Conservation (phyloP, 2,113 vertebrate species). For the Electrona antarctica region DNA sequence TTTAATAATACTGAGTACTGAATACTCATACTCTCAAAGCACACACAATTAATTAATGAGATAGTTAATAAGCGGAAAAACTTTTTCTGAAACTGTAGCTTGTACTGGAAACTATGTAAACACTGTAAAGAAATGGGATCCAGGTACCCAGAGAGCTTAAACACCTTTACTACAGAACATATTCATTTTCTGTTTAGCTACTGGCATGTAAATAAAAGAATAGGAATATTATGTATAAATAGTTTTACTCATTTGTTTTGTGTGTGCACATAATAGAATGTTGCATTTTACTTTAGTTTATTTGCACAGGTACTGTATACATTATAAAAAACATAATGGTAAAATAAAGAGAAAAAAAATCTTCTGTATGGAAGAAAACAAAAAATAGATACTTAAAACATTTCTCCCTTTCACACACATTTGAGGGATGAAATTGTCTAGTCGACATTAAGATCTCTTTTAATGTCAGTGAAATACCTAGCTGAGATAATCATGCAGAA, state of each 20-base stretch:
- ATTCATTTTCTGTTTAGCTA: slow-evolving; percentile 4
- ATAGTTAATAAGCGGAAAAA: slow-evolving; percentile 5
- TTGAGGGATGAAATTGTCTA: background rate
- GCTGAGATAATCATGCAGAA: slow-evolving; percentile 16
- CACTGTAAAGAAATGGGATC: slow-evolving; percentile 15
- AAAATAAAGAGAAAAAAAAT: no score
- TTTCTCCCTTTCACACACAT: background rate
- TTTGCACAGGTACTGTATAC: no score
- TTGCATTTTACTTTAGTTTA: background rate
- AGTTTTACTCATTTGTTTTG: slow-evolving; percentile 2
- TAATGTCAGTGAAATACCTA: slow-evolving; percentile 10
- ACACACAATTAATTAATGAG: background rate
- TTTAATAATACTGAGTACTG: background rate
- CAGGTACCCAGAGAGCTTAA: slow-evolving; percentile 10
- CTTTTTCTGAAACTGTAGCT: slow-evolving; percentile 4
- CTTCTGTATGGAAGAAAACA: no score
- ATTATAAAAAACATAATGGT: no score
- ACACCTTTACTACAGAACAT: slow-evolving; percentile 3
- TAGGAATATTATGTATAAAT: slow-evolving; percentile 30
- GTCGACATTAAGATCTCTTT: background rate
- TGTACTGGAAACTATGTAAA: slow-evolving; percentile 9
- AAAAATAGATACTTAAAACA: no score
- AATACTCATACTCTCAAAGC: no score
- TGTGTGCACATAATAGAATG: background rate
- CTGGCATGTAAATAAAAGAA: slow-evolving; percentile 33